Evolutionary conservation across 2,113 vertebrate genomes (phyloP), one percentile per base, ranked within the genome.

Genomic region (Pseudonaja textilis): DNA sequence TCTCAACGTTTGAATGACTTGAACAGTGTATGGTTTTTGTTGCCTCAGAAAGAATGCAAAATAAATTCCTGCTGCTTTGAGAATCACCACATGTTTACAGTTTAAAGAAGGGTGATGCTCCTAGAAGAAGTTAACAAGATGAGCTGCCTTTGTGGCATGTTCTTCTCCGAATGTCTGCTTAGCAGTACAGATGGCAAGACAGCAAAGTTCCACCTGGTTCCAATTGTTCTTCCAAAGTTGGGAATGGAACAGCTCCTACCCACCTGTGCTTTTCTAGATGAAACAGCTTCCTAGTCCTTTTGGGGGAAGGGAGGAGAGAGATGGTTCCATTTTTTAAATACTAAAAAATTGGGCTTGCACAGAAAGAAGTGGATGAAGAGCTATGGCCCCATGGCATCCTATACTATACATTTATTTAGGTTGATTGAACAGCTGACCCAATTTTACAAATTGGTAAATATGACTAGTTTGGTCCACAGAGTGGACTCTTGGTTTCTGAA

Each of bases 21-120:
- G 93, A 96, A 97, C 25, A 0, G 93, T 74, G 55, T 95, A 96
- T 61, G 96, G 94, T 94, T 97, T 97, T 94, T 93, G 93, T 92
- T 97, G 93, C 90, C 94, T 96, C 92, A 91, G 12, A 95, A 97
- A 96, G 94, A 95, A 96, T 96, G 95, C 95, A 93, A 92, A 97
- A 95, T 93, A 57, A 95, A 96, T 95, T 95, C 94, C 22, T 3
- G n/a, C 22, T 90, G 34, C 42, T 95, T 96, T 92, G 91, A 96
- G 91, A 89, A 96, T 34, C 52, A 42, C 0, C 0, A 39, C 59
- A 69, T 87, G 85, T 90, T 96, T 95, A 93, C 81, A 87, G 29
- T 0, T 87, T 61, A 0, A 3, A 88, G 47, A 25, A 12, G 59
- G 85, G 92, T 0, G 0, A 47, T 88, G 52, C 89, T 86, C 0